Percentiles rank a stretch among this genome's conserved stretches.
These are phyloP conservation scores for Notechis scutatus DNA, from an alignment of 2,113 vertebrate genomes.

Conservation along the genomic window DNA sequence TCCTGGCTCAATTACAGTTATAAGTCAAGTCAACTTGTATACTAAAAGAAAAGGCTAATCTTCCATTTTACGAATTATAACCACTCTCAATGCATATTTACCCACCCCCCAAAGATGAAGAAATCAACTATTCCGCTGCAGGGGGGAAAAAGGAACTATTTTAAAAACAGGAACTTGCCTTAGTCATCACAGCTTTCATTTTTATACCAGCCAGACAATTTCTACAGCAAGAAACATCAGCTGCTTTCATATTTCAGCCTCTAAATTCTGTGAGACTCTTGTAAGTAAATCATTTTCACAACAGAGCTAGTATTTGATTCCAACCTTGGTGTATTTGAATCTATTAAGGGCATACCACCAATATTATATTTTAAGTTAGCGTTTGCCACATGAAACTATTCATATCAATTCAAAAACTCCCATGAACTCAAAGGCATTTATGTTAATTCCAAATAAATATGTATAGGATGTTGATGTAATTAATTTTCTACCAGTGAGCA, in stretches of 20 bases:
- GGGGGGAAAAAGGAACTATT: neutral
- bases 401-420: neutral
- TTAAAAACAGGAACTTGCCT: neutral
- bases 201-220: neutral
- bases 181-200: neutral
- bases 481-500: neutral
- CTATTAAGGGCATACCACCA: neutral
- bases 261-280: neutral
- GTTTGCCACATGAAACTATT: neutral
- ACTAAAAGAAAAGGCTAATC: neutral
- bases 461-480: neutral
- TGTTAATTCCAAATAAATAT: neutral
- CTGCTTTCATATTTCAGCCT: neutral
- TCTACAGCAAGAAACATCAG: neutral
- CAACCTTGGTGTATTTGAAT: neutral
- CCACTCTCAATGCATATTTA: neutral
- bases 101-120: neutral
- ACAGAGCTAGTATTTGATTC: neutral
- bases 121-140: neutral
- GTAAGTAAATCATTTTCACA: neutral
- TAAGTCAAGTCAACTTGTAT: neutral
- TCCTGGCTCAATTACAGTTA: neutral
- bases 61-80: neutral
- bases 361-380: neutral
- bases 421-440: neutral